These are phyloP conservation scores for Chloebia gouldiae DNA, from an alignment of 2,113 vertebrate species.

Conservation along the genomic window DNA sequence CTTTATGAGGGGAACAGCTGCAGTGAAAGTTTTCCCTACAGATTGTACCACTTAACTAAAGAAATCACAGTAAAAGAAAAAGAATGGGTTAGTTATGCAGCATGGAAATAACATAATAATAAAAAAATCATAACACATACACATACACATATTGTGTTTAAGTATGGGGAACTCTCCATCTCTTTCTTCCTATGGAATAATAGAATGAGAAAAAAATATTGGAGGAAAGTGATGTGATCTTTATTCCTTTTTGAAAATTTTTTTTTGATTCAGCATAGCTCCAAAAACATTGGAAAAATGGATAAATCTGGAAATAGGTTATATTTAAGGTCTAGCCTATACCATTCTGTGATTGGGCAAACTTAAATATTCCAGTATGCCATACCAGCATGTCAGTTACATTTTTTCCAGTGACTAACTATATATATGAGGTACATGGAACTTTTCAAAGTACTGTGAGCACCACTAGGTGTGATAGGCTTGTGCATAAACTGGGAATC, in stretches of 20 bases:
- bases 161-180: background rate
- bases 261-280: background rate
- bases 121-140: background rate
- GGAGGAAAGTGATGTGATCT: background rate
- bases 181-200: background rate
- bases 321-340: background rate
- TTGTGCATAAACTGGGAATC: background rate
- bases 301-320: background rate
- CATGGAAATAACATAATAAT: background rate
- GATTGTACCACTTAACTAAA: background rate
- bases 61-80: background rate
- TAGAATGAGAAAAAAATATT: background rate
- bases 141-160: background rate
- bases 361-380: background rate
- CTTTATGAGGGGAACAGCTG: background rate
- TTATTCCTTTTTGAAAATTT: background rate
- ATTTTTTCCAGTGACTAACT: background rate
- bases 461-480: fast-evolving
- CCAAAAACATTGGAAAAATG: background rate
- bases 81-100: background rate
- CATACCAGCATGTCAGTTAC: background rate
- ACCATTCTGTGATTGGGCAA: background rate
- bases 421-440: background rate
- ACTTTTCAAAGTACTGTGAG: background rate
- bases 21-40: background rate